These are phyloP conservation scores for Lepidochitona cinerea DNA, from an alignment of 2,888 invertebrate genomes.

Conservation along the genomic window DNA sequence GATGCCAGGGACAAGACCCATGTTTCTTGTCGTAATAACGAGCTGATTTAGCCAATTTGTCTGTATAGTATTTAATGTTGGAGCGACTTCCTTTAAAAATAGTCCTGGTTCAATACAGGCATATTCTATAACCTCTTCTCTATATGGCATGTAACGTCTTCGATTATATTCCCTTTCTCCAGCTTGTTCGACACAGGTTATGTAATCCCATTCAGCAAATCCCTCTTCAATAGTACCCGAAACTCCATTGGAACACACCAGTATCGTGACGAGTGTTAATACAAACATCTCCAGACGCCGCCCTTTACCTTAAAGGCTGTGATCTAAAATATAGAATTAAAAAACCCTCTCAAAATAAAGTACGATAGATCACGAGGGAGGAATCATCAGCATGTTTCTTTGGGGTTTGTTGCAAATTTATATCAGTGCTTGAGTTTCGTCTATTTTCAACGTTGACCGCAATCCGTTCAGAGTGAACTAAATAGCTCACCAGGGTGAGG, in stretches of 20 bases:
- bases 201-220: neutral
- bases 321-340: too few relatives aligned
- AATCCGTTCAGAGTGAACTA: too few relatives aligned
- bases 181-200: neutral
- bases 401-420: too few relatives aligned
- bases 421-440: too few relatives aligned
- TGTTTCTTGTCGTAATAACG: neutral
- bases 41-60: neutral
- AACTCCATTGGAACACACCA: neutral
- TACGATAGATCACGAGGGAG: too few relatives aligned
- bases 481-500: too few relatives aligned
- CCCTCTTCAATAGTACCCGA: neutral
- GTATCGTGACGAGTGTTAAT: too few relatives aligned
- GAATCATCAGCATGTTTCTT: too few relatives aligned
- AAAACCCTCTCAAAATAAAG: too few relatives aligned
- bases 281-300: too few relatives aligned
- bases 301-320: too few relatives aligned
- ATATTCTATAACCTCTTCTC: neutral
- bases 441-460: too few relatives aligned
- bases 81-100: neutral
- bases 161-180: neutral
- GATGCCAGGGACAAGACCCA: neutral
- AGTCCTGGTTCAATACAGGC: neutral
- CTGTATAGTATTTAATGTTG: neutral
- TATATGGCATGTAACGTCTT: neutral